Base-by-base conservation (phyloP, 2,888 invertebrate species). In the Resseliella maxima region DNA sequence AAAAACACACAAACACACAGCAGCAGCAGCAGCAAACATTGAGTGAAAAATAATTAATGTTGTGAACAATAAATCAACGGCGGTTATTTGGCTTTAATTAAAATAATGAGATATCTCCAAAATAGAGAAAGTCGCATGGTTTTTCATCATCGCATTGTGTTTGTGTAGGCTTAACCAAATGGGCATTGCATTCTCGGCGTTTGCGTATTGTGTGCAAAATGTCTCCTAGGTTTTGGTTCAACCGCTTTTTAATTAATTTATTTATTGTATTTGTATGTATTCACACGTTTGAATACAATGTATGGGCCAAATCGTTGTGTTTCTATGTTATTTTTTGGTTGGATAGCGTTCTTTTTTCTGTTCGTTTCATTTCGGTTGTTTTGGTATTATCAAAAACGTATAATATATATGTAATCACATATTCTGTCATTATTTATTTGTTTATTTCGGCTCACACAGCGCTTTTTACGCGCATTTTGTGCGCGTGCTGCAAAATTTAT, bases 1-100 rank as follows among this genome's bases (percentile, higher is more conserved):
- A 31, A 83, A 83, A 35, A 38, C 2, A 83, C 12, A 35, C 5
- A 41, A 24, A 5, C 85, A 36, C 24, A 18, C 85, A 81, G 24
- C 18, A 81, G 24, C 18, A 31, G 8, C 31, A 12, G 10, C 27
- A 27, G 12, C 15, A 85, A 36, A 85, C 15, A 15, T 50, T 6
- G 85, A 85, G n/a, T 41, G 85, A 50, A 85, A 36, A 72, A 86
- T 64, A 86, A 64, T 86, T 86, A 86, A 86, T 86, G 86, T 72
- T 64, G 59, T 59, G 36, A 27, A 59, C 50, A 46, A 86, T 86
- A 86, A 86, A 86, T 86, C 86, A 86, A 41, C 83, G 83, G 27
- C 27, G 86, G 86, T 59, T 86, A 86, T 86, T 86, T 86, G 86
- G 86, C n/a, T 86, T 86, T 86, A 86, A 86, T 86, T 86, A 86